Conservation (phyloP, 2,113 vertebrate species). For the Alligator sinensis region DNA sequence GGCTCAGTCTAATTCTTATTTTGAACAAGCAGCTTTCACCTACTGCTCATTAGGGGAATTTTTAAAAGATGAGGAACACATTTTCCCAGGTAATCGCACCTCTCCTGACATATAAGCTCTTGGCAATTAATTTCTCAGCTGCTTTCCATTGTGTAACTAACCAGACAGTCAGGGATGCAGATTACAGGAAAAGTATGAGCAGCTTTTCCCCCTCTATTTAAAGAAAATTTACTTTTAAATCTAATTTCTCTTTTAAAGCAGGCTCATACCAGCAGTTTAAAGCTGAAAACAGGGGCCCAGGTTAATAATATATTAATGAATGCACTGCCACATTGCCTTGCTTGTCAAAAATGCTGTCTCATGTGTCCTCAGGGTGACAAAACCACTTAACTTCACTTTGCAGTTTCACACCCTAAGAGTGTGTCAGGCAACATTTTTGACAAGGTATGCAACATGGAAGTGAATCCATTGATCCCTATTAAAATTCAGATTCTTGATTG, state of each 20-base stretch:
- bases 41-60: neutral
- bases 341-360: neutral
- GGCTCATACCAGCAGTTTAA: neutral
- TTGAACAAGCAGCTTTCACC: neutral
- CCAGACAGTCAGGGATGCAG: neutral
- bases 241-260: neutral
- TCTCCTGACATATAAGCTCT: neutral
- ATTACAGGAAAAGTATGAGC: neutral
- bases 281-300: neutral
- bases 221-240: neutral
- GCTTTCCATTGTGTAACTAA: neutral
- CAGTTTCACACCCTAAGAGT: neutral
- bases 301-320: slow-evolving; percentile 2
- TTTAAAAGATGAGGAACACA: neutral
- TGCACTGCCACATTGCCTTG: neutral
- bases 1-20: neutral
- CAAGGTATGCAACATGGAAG: neutral
- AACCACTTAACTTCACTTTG: neutral
- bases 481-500: slow-evolving; percentile 31
- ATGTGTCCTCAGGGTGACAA: neutral
- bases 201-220: neutral
- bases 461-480: neutral
- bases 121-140: neutral
- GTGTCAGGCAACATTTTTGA: neutral
- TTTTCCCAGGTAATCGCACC: neutral